Evolutionary conservation across 2,888 invertebrate genomes (phyloP), one percentile per base, ranked within the genome.

Genomic region (Dione vanillae): DNA sequence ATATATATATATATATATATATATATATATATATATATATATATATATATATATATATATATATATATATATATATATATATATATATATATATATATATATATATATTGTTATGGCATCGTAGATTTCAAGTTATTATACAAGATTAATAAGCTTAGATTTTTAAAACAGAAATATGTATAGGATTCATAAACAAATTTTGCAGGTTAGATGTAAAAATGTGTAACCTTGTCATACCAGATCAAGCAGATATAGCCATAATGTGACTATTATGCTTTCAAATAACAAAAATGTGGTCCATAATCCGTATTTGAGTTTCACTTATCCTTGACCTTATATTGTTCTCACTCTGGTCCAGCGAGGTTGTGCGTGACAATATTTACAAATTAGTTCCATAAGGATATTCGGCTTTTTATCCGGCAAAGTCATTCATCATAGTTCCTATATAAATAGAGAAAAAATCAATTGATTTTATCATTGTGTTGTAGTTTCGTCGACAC

Each of bases 401-500:
- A 92, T 91, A 88, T 83, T 81, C 74, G 74, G 73, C 76, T 75
- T 78, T 80, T 90, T 89, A 87, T 90, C 91, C 91, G 89, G 86
- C 78, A 79, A 52, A 62, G 65, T 62, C 67, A 73, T 72, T 68
- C 73, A 74, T 71, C 69, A 75, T 73, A 67, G 72, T 73, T 73
- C 67, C 70, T 69, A 78, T 81, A 83, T 84, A 85, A 80, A 83
- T 78, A 78, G 76, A 72, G 72, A 73, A 66, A 71, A 62, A 74
- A 74, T 62, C 62, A 65, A 65, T 71, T 52, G 65, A 71, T 61
- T 20, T 45, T 71, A 78, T 78, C 80, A 82, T 79, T 80, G 68
- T 66, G 49, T 54, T 37, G 56, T 65, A 64, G 58, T 67, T 65
- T 20, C 61, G 19, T 69, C 69, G 64, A 75, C 64, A 70, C 72